These are phyloP conservation scores for Drosophila funebris DNA, from an alignment of 1,140 invertebrate genomes.

Conservation along the genomic window DNA sequence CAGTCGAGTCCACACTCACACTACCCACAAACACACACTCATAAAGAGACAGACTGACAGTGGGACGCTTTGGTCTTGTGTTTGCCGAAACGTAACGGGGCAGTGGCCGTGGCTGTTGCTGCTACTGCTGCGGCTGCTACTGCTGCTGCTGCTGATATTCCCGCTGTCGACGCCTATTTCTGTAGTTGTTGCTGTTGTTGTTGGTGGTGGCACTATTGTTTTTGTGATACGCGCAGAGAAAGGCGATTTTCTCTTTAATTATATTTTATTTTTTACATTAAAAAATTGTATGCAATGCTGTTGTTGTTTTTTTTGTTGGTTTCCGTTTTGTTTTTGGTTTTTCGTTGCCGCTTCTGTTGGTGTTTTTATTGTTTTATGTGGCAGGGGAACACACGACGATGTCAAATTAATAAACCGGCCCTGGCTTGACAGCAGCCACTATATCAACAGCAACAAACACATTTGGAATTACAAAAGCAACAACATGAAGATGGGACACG, in stretches of 20 bases:
- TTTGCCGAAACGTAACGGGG: conserved; percentile 80
- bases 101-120: conserved; percentile 72
- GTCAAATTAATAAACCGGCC: conserved; percentile 80
- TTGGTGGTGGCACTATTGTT: conserved; percentile 72
- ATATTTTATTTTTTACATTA: conserved; percentile 80
- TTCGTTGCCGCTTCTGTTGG: conserved; percentile 19
- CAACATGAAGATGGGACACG: conserved; percentile 17
- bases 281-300: conserved; percentile 59
- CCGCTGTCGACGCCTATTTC: conserved; percentile 45
- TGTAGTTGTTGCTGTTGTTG: conserved; percentile 42
- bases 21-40: conserved; percentile 15
- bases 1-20: conserved; percentile 65
- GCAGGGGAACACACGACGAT: conserved; percentile 53
- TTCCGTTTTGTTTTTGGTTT: conserved; percentile 63
- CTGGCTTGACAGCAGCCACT: conserved; percentile 45
- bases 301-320: conserved; percentile 52
- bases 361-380: conserved; percentile 35
- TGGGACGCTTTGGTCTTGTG: conserved; percentile 61
- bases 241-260: conserved; percentile 82
- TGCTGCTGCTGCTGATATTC: conserved; percentile 28
- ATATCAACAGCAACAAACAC: conserved; percentile 30
- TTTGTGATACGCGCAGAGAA: conserved; percentile 78
- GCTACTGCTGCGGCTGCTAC: conserved; percentile 26
- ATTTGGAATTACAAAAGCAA: conserved; percentile 26
- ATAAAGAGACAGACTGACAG: conserved; percentile 31